phyloP scores from a whole-genome alignment of 1,140 invertebrate species.

The Callitettix versicolor region DNA sequence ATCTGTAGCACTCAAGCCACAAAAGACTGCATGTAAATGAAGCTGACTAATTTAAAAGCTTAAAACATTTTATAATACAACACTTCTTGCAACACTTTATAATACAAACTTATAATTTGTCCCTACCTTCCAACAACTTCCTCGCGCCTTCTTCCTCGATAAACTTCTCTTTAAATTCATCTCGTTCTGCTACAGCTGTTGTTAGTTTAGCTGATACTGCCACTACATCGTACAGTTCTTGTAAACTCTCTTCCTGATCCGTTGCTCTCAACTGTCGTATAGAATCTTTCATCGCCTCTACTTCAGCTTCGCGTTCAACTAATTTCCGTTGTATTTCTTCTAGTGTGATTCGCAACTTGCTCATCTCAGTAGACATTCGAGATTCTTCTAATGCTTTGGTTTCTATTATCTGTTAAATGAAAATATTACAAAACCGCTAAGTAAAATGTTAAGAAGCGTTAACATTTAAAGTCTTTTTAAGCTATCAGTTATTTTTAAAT shows the following conservation, averaged over 20 bases:
- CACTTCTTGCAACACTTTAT: too few relatives aligned
- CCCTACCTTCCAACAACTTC: constrained; percentile 21
- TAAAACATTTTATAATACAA: too few relatives aligned
- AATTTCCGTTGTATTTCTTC: constrained; percentile 11
- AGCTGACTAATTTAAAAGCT: too few relatives aligned
- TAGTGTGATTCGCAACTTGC: constrained; percentile 4
- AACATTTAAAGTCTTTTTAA: too few relatives aligned
- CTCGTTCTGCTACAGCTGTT: constrained; percentile 17
- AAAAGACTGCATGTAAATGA: too few relatives aligned
- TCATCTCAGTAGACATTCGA: constrained; percentile 11
- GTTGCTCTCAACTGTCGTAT: background rate
- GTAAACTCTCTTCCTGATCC: constrained; percentile 12
- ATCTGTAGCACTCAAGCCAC: too few relatives aligned
- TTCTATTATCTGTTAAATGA: constrained; percentile 5
- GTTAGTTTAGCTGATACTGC: constrained; percentile 20
- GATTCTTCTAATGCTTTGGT: constrained; percentile 11
- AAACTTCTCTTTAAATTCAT: constrained; percentile 20
- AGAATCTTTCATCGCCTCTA: constrained; percentile 10
- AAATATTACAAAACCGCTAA: background rate
- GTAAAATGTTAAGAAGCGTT: background rate
- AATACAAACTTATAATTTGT: background rate
- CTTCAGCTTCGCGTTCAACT: constrained; percentile 14
- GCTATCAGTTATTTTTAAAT: too few relatives aligned
- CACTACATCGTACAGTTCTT: constrained; percentile 22
- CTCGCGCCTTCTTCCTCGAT: constrained; percentile 22